phyloP scores from a whole-genome alignment of 2,888 invertebrate species.

The Heliconius charithonia region DNA sequence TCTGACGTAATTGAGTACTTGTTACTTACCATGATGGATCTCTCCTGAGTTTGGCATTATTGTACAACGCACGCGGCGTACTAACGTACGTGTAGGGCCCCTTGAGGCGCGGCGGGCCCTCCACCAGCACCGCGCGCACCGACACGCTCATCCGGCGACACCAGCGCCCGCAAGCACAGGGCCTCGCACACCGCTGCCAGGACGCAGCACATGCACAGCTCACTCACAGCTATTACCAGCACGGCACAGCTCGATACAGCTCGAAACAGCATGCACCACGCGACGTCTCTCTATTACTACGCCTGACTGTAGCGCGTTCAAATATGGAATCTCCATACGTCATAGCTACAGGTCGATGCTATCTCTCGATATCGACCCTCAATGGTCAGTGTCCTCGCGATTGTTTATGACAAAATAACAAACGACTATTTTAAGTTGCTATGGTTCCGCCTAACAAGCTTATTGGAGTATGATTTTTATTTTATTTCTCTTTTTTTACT shows the following conservation, averaged over 20 bases:
- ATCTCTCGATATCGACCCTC: conserved; percentile 34
- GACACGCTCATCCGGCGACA: conserved; percentile 67
- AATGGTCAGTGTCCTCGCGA: conserved; percentile 35
- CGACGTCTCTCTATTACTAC: not conserved
- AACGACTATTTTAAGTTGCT: conserved; percentile 51
- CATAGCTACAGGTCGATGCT: conserved; percentile 28
- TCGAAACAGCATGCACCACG: conserved; percentile 3
- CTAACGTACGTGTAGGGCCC: conserved; percentile 85
- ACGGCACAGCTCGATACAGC: conserved; percentile 4
- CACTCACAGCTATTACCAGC: not conserved
- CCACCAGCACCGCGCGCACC: conserved; percentile 72
- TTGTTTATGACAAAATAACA: conserved; percentile 15
- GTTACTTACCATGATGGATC: conserved; percentile 74
- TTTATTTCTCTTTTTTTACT: not conserved
- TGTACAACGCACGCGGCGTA: conserved; percentile 85
- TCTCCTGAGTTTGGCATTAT: conserved; percentile 80
- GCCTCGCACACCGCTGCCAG: conserved; percentile 63
- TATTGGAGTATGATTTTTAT: conserved; percentile 54
- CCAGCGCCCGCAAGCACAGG: conserved; percentile 55
- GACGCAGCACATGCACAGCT: conserved; percentile 65
- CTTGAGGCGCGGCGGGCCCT: conserved; percentile 68
- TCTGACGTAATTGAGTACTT: not conserved
- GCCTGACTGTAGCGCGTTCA: conserved; percentile 26
- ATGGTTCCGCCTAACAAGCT: conserved; percentile 62
- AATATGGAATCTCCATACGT: conserved; percentile 35